phyloP scores from a whole-genome alignment of 2,113 vertebrate species.

The Progne subis region DNA sequence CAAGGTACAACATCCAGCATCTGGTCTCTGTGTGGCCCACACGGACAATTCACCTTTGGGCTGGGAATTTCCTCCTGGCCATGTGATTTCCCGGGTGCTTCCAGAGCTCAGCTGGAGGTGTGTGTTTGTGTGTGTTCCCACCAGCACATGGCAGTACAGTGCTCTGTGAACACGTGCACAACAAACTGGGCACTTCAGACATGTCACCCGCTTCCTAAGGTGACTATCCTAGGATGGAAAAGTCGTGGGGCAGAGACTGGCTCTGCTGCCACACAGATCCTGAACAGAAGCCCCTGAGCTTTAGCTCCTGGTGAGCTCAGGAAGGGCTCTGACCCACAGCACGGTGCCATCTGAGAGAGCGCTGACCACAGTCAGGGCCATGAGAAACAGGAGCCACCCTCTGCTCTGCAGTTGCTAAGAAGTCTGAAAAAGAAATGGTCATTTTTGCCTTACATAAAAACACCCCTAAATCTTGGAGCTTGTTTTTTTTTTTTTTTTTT shows the following conservation, averaged over 20 bases:
- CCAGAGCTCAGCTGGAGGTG: background rate
- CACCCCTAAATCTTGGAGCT: background rate
- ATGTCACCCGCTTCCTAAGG: background rate
- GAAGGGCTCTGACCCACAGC: background rate
- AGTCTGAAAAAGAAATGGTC: background rate
- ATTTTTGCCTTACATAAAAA: background rate
- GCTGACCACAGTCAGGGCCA: background rate
- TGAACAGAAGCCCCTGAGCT: background rate
- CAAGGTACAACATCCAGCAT: background rate
- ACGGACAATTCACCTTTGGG: background rate
- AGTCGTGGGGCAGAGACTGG: background rate
- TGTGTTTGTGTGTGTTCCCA: background rate
- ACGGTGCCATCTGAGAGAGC: background rate
- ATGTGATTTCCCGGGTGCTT: background rate
- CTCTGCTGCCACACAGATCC: background rate
- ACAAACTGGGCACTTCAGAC: background rate
- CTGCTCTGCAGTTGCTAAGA: background rate
- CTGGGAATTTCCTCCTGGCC: background rate
- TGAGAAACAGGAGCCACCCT: background rate
- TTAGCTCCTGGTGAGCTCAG: background rate
- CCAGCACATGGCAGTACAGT: background rate
- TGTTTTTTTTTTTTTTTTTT: background rate
- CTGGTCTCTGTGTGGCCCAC: background rate
- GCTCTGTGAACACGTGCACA: background rate
- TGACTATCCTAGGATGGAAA: background rate